Conservation (phyloP, 1,140 invertebrate genomes). For the Andrena cerasifolii region DNA sequence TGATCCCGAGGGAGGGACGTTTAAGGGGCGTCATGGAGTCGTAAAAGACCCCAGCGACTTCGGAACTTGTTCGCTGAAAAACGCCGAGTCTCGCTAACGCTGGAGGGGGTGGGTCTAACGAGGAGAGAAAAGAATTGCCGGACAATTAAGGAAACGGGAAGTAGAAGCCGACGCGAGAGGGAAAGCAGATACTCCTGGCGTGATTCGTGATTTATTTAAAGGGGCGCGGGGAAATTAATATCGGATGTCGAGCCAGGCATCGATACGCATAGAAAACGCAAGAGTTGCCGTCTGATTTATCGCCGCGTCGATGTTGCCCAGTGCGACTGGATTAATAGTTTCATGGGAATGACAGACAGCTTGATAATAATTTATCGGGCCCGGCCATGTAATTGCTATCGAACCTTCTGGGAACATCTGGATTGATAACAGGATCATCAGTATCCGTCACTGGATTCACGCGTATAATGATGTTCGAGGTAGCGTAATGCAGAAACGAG, state of each 20-base stretch:
- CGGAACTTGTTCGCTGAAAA: slow-evolving; percentile 39
- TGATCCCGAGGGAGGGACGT: slow-evolving; percentile 13
- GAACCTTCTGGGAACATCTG: slow-evolving; percentile 50
- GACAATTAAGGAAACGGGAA: background rate
- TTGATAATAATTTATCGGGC: slow-evolving; percentile 67
- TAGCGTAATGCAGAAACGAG: slow-evolving; percentile 43
- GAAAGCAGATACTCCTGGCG: too few relatives aligned
- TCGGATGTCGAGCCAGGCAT: background rate
- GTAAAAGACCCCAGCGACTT: slow-evolving; percentile 9
- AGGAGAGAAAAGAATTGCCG: background rate
- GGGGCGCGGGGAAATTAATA: background rate
- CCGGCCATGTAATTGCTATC: slow-evolving; percentile 60
- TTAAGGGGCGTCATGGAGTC: slow-evolving; percentile 25
- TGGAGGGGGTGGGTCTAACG: too few relatives aligned
- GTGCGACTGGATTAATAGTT: slow-evolving; percentile 62
- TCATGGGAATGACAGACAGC: slow-evolving; percentile 62
- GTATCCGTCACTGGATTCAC: slow-evolving; percentile 41
- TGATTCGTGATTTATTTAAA: slow-evolving; percentile 11
- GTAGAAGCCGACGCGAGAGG: background rate
- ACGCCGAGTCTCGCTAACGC: too few relatives aligned
- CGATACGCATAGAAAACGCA: slow-evolving; percentile 23
- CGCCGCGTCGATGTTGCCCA: slow-evolving; percentile 49
- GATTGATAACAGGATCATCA: slow-evolving; percentile 60
- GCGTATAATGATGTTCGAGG: slow-evolving; percentile 53
- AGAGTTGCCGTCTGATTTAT: slow-evolving; percentile 55